A percentile compares a stretch with the other conserved stretches of the same genome.
Evolutionary conservation across 2,113 vertebrate species (phyloP).

Genomic region (Larimichthys polyactis): DNA sequence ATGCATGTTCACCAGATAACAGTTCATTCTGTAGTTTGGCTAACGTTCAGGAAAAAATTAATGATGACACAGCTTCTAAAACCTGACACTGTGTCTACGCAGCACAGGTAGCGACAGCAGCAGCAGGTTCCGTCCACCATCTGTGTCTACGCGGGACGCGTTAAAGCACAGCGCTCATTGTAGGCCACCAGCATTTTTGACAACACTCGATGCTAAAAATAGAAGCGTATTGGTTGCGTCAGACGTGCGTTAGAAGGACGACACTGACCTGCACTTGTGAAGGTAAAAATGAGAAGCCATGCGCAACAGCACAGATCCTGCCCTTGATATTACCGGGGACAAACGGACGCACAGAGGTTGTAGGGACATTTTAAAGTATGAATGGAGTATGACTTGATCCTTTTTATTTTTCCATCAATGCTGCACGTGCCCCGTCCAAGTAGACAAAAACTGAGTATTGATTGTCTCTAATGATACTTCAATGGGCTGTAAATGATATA

Average conservation of each 20-base stretch:
- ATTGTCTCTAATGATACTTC: conserved; percentile 55
- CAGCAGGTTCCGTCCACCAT: neutral
- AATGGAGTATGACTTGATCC: neutral
- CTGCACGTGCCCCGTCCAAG: neutral
- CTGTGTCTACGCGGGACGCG: neutral
- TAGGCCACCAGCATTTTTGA: neutral
- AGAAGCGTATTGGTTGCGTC: neutral
- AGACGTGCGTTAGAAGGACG: neutral
- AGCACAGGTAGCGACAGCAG: neutral
- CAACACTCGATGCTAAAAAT: neutral
- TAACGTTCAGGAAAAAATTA: neutral
- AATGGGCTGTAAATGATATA: conserved; percentile 53
- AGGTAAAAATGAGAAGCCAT: neutral
- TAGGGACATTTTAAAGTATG: neutral
- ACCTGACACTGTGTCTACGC: neutral
- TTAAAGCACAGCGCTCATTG: neutral
- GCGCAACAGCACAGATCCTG: neutral
- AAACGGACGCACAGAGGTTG: neutral
- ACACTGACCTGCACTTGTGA: neutral
- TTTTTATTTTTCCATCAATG: too few species aligned
- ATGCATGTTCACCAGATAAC: neutral
- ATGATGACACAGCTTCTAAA: neutral
- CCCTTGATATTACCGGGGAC: neutral
- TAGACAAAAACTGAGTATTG: conserved; percentile 46
- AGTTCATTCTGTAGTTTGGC: neutral